Evolutionary conservation across 2,888 invertebrate species (phyloP).

Genomic region (Iselma pallidipennis): DNA sequence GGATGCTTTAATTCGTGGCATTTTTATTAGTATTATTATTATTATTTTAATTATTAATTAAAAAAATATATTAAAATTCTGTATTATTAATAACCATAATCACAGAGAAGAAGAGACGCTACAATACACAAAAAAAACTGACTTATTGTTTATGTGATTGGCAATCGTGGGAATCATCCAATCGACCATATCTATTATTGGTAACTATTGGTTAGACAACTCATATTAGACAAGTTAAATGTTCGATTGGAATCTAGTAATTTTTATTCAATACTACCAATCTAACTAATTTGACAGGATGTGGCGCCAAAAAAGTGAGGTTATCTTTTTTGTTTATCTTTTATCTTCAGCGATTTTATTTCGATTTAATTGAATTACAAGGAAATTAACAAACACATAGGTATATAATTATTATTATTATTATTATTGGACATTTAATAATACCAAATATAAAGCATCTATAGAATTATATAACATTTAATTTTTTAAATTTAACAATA

Average conservation of each 20-base stretch:
- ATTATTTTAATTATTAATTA: neutral
- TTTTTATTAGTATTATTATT: too few species aligned
- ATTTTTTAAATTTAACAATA: conserved; percentile 33
- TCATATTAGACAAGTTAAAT: neutral
- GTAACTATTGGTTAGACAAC: neutral
- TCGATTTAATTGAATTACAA: neutral
- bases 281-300: neutral
- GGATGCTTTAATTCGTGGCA: conserved; percentile 64
- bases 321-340: neutral
- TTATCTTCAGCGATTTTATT: neutral
- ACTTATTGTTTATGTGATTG: neutral
- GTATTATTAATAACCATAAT: neutral
- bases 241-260: conserved; percentile 4
- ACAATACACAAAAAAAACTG: too few species aligned
- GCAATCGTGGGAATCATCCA: neutral
- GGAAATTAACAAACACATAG: too few species aligned
- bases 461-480: conserved; percentile 37
- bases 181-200: neutral
- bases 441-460: conserved; percentile 36
- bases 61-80: neutral
- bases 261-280: neutral
- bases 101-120: too few species aligned
- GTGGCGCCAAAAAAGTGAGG: neutral
- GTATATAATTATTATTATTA: conserved; percentile 13
- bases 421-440: conserved; percentile 37